Conservation (phyloP, 2,113 vertebrate genomes). For the Dunckerocampus dactyliophorus region DNA sequence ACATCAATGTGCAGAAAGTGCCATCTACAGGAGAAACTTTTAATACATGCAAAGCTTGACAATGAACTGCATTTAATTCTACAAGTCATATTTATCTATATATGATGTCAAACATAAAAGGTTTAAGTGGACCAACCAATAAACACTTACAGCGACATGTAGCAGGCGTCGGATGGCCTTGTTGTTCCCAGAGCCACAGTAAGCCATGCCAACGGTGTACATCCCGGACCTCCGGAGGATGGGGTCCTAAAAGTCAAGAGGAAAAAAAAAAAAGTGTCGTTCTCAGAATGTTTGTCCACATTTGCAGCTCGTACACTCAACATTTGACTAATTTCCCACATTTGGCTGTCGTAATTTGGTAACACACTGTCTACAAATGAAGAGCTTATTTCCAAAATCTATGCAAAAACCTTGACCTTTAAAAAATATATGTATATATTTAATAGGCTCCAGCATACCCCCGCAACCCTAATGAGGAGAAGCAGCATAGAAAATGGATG, state of each 20-base stretch:
- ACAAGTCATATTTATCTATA: too few relatives aligned
- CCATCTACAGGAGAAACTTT: conserved; percentile 59
- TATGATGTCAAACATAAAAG: background rate
- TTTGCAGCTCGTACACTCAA: conserved; percentile 1
- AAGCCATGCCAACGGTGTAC: conserved; percentile 99
- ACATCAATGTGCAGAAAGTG: conserved; percentile 16
- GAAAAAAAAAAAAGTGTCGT: conserved; percentile 61
- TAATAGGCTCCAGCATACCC: too few relatives aligned
- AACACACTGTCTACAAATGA: background rate
- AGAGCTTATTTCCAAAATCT: too few relatives aligned
- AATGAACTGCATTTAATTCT: background rate
- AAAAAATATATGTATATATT: too few relatives aligned
- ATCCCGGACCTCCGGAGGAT: conserved; percentile 96
- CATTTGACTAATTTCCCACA: conserved; percentile 9
- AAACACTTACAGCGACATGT: conserved; percentile 91
- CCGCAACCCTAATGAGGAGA: too few relatives aligned
- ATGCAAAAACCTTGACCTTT: too few relatives aligned
- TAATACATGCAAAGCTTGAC: conserved; percentile 3
- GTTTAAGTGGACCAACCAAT: conserved; percentile 1
- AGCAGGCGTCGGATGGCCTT: conserved; percentile 95
- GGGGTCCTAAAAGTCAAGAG: conserved; percentile 81
- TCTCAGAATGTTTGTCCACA: conserved; percentile 34
- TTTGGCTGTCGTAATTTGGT: background rate
- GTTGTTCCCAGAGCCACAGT: conserved; percentile 98
- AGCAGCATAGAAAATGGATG: too few relatives aligned